Conservation (phyloP, 2,797 vertebrate genomes). For the Apogon talboti region DNA sequence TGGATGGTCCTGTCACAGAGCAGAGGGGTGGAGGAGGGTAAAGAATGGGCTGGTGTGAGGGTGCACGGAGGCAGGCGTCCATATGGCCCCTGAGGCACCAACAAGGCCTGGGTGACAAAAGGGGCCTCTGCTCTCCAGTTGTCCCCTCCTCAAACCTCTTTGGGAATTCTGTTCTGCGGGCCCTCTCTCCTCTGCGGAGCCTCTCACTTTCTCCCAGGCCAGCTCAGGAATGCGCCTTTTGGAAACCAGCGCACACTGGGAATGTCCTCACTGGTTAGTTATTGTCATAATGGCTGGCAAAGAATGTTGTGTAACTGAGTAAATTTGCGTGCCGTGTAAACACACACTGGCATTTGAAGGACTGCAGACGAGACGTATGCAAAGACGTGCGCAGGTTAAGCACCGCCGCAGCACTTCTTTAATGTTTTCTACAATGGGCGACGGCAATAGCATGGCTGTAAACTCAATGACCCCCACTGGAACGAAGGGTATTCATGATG, state of each 20-base stretch:
- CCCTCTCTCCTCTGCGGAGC: constrained; percentile 54
- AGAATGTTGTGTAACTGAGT: constrained; percentile 38
- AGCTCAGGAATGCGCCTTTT: constrained; percentile 69
- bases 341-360: constrained; percentile 16
- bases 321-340: constrained; percentile 18
- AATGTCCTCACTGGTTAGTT: constrained; percentile 50
- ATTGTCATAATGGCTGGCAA: constrained; percentile 46
- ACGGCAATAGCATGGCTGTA: constrained; percentile 16
- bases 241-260: constrained; percentile 31
- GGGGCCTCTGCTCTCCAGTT: constrained; percentile 61
- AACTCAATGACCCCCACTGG: constrained; percentile 33
- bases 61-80: constrained; percentile 69
- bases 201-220: constrained; percentile 67
- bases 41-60: constrained; percentile 71
- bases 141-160: constrained; percentile 64
- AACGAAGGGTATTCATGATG: constrained; percentile 48
- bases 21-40: constrained; percentile 23
- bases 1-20: constrained; percentile 61
- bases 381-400: constrained; percentile 17
- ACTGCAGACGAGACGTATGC: neutral
- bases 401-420: constrained; percentile 12
- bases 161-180: constrained; percentile 61
- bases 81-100: constrained; percentile 68
- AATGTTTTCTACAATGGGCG: constrained; percentile 31
- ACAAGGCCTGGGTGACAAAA: constrained; percentile 70